phyloP scores from a whole-genome alignment of 1,140 invertebrate genomes.

The Mylabris phalerata region DNA sequence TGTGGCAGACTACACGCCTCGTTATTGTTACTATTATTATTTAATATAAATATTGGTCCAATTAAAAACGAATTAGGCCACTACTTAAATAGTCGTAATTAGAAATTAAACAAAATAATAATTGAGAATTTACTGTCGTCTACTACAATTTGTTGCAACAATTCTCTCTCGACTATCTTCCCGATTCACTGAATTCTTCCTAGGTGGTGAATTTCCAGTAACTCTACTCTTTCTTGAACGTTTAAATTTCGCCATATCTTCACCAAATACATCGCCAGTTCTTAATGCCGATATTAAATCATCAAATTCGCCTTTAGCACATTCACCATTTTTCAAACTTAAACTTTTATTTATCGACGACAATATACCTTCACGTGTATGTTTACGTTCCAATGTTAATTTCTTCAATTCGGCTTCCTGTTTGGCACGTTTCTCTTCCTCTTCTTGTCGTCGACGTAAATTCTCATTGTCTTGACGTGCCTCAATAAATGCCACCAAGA shows the following conservation, averaged over 20 bases:
- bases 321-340: conserved; percentile 34
- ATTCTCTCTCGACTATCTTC: conserved; percentile 65
- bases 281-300: conserved; percentile 92
- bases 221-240: conserved; percentile 61
- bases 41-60: too few relatives aligned
- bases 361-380: conserved; percentile 62
- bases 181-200: conserved; percentile 53
- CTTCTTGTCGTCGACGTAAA: conserved; percentile 73
- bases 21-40: too few relatives aligned
- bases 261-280: conserved; percentile 95
- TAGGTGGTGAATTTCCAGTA: conserved; percentile 55
- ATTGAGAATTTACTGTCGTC: conserved; percentile 11
- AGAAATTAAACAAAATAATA: too few relatives aligned
- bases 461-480: conserved; percentile 86
- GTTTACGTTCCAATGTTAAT: conserved; percentile 79
- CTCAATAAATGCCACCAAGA: conserved; percentile 78
- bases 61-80: too few relatives aligned
- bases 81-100: too few relatives aligned
- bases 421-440: conserved; percentile 84
- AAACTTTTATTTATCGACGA: conserved; percentile 48
- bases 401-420: conserved; percentile 88
- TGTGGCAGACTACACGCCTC: too few relatives aligned
- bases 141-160: conserved; percentile 33
- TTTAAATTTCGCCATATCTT: conserved; percentile 91
- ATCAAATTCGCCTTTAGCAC: conserved; percentile 84